Evolutionary conservation across 2,888 invertebrate species (phyloP).

Genomic region (Drosophila mimetica): DNA sequence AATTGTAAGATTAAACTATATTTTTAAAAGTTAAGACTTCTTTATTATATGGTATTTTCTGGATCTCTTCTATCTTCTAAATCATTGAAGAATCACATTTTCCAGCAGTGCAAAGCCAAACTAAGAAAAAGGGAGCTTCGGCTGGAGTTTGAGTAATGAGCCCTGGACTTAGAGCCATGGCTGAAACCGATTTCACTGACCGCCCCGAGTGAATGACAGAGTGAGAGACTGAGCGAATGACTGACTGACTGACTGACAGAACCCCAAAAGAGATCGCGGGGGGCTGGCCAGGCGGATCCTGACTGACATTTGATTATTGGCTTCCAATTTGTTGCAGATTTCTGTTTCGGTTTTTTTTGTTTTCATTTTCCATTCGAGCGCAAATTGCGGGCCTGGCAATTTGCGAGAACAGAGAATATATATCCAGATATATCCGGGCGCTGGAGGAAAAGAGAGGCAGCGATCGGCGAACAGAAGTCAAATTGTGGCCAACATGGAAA

Average conservation of each 20-base stretch:
- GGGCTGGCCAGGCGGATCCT: constrained; percentile 44
- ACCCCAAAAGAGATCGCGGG: constrained; percentile 26
- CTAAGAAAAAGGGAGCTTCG: constrained; percentile 6
- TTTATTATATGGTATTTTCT: too few relatives aligned
- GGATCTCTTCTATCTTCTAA: too few relatives aligned
- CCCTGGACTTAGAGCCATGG: constrained; percentile 50
- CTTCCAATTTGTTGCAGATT: constrained; percentile 82
- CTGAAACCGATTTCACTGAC: constrained; percentile 45
- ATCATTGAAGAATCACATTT: not conserved
- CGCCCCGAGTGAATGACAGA: constrained; percentile 50
- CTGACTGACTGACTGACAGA: constrained; percentile 43
- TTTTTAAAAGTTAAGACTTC: too few relatives aligned
- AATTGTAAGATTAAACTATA: too few relatives aligned
- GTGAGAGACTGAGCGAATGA: constrained; percentile 48
- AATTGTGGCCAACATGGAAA: constrained; percentile 81
- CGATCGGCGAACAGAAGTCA: constrained; percentile 70
- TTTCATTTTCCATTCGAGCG: constrained; percentile 33
- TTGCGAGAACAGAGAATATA: constrained; percentile 53
- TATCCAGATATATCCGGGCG: not conserved
- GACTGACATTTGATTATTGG: constrained; percentile 84
- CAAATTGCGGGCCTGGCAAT: constrained; percentile 75
- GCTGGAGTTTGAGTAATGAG: constrained; percentile 69
- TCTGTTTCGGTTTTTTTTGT: constrained; percentile 7
- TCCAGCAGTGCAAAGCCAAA: constrained; percentile 6
- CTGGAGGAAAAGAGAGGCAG: constrained; percentile 13